Conservation (phyloP, 2,888 invertebrate species). For the Chymomyza amoena region DNA sequence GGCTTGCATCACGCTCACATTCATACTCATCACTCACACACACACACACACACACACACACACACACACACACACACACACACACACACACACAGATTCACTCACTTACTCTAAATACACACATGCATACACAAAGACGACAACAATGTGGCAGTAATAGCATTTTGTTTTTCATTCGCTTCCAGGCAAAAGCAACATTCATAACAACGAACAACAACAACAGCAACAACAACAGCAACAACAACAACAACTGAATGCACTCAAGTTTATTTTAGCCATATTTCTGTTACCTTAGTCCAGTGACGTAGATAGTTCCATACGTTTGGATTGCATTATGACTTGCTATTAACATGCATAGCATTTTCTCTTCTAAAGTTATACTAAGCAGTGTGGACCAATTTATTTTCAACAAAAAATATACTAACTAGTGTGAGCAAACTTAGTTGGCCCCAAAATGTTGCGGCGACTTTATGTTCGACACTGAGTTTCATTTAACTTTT, state of each 20-base stretch:
- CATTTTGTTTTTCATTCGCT: neutral
- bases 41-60: neutral
- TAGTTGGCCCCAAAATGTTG: too few relatives aligned
- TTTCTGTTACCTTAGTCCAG: neutral
- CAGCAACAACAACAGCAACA: neutral
- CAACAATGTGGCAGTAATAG: neutral
- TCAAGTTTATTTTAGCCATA: neutral
- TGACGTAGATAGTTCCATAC: neutral
- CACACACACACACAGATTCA: neutral
- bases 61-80: neutral
- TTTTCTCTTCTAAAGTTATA: too few relatives aligned
- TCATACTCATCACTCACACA: neutral
- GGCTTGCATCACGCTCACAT: neutral
- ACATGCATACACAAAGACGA: neutral
- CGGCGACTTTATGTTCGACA: too few relatives aligned
- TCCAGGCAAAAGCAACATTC: neutral
- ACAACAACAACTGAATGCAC: neutral
- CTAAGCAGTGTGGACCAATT: too few relatives aligned
- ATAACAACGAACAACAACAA: conserved; percentile 1
- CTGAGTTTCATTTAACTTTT: too few relatives aligned
- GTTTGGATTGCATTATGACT: too few relatives aligned
- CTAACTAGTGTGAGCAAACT: too few relatives aligned
- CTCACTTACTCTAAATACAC: neutral
- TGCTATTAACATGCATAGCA: too few relatives aligned
- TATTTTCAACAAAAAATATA: too few relatives aligned